Evolutionary conservation across 2,888 invertebrate genomes (phyloP), one percentile per base, ranked within the genome.

Genomic region (Cryptosula pallasiana): DNA sequence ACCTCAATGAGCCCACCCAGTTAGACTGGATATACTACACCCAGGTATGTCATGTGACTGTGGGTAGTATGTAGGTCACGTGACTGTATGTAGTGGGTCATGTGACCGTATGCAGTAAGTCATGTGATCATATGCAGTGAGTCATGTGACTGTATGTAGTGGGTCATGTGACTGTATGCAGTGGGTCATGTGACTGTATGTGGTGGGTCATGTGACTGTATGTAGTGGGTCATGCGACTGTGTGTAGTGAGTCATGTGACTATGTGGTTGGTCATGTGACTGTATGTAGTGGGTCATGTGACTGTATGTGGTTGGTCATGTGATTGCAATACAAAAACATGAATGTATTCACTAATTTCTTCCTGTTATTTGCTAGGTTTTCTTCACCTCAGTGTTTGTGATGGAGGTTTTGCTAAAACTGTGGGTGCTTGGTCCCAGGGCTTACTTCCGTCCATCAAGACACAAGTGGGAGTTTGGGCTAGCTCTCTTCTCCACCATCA

Each of bases 401-500:
- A 86, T 97, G 75, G 99, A 99, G 86, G 94, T 94, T 0, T 82
- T 96, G 45, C 94, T 99, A 82, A 99, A 99, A 87, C 92, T 99
- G 77, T 95, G 95, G 91, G 98, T 98, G 81, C 88, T 98, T 71
- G 97, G 98, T 1, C 92, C 96, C 88, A 89, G 92, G 73, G 94
- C 95, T 16, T 99, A 99, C 82, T 93, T 93, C 86, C 92, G 93
- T 80, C 93, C 98, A 83, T 94, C 96, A 0, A 92, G 96, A 76
- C 97, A 98, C 85, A 98, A 98, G 86, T 98, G 99, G 86, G 99
- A 99, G 85, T 86, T 99, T 54, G 87, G 97, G 0, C 86, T 99
- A 72, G 93, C 94, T 0, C 89, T 96, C 74, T 97, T 97, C 29
- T 97, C 97, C 16, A 92, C 94, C 0, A 87, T 98, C 72, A 98